Base-by-base conservation (phyloP, 2,797 vertebrate species). In the Caiman crocodilus region DNA sequence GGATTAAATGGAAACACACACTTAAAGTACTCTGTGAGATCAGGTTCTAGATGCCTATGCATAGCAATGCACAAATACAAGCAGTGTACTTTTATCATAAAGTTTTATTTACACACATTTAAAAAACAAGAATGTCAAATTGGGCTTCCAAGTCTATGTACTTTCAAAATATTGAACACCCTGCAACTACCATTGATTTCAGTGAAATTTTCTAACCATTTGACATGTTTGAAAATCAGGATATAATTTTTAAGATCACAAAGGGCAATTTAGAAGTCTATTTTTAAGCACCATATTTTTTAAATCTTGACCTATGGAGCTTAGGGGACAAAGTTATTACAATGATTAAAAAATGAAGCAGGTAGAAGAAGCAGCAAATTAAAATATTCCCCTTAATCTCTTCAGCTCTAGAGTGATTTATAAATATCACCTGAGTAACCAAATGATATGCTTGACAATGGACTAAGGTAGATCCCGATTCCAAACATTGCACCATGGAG, bases 361-460 rank as follows among this genome's bases (percentile, higher is more conserved):
- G 13, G 1, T 30, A 74, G 76, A 42, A 89, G 92, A 85, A 91
- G 7, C 63, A 73, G 55, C 18, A 82, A 14, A 69, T 13, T 74
- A 79, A 95, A 71, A 85, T 16, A 89, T 13, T 28, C 32, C 28
- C 11, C 14, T 42, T 4, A n/a, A 94, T 79, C 35, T 76, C 35
- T 88, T 35, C 69, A 93, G 5, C 16, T 90, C 35, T 85, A 93
- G 84, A 92, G 56, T 85, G 84, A 96, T 92, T 91, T 76, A 93
- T 60, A 92, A 83, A 80, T 90, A 95, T 97, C 94, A 99, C 98
- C 99, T 99, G 99, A 99, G 98, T 99, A 99, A 96, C 99, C 99
- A 97, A 99, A 99, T 96, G 98, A 99, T 98, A 99, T 99, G 98
- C 99, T 99, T 95, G 98, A 99, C 98, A 99, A 98, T 93, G 99